Base-by-base conservation (phyloP, 2,888 invertebrate species). In the Tetragonula carbonaria region DNA sequence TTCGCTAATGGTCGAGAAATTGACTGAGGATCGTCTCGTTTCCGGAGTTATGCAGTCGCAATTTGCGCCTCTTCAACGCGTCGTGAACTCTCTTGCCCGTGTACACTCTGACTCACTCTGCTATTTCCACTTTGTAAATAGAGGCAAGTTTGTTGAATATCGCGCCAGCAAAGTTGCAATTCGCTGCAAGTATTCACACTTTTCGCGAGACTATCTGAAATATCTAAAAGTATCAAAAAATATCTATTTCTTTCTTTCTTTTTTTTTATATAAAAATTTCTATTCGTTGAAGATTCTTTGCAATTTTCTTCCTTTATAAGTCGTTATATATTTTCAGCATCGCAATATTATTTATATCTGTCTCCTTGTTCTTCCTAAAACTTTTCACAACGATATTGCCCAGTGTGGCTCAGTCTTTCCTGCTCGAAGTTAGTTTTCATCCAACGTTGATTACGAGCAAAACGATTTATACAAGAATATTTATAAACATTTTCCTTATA, bases 71-170 rank as follows among this genome's bases (percentile, higher is more conserved):
- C 23, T 63, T 33, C 59, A 45, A 16, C 18, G 33, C 51, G 59
- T 51, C 67, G 62, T 63, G 51, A 79, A 78, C 50, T 53, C 14
- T 45, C 45, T 45, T 45, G 45, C 45, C 45, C 45, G 11, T 45
- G 45, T 45, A 45, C 45, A 45, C 45, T 45, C 45, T 45, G 45
- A 45, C 28, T 57, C 18, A 28, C 74, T 33, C 18, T 63, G 66
- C 21, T 80, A 28, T 78, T 68, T 28, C 16, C 62, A 62, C 78
- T 68, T 63, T 14, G 75, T 74, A 75, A 82, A 78, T 73, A 75
- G 65, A 75, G 73, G 57, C 71, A 38, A 72, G 72, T 81, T 75
- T 28, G 78, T 62, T 78, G 55, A 55, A 62, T 70, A 65, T 70
- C 55, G 68, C 59, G 53, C 55, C 53, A 70, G 70, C 6, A 53